Evolutionary conservation across 1,140 invertebrate genomes (phyloP).

Genomic region (Papilio aristodemus): DNA sequence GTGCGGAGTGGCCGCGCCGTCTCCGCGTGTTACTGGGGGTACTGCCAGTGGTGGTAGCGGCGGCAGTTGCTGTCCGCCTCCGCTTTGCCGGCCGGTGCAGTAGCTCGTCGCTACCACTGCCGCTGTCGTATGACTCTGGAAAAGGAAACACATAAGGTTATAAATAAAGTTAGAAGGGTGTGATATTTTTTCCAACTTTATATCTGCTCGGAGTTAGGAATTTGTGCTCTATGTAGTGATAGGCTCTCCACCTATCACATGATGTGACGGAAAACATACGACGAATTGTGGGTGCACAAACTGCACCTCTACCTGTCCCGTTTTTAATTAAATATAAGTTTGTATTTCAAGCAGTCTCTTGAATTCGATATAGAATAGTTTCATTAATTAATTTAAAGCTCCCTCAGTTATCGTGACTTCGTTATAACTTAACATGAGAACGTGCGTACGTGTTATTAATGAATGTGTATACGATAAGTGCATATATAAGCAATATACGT

Average conservation of each 20-base stretch:
- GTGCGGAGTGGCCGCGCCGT: constrained; percentile 84
- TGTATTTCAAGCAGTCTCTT: too few relatives aligned
- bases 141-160: constrained; percentile 16
- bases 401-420: neutral
- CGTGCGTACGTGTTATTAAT: neutral
- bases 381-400: neutral
- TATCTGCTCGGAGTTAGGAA: too few relatives aligned
- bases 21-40: constrained; percentile 65
- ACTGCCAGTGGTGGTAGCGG: constrained; percentile 43
- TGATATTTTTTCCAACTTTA: too few relatives aligned
- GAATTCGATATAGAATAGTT: neutral
- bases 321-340: too few relatives aligned
- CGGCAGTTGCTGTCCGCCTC: constrained; percentile 52
- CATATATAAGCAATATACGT: too few relatives aligned
- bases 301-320: too few relatives aligned
- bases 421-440: neutral
- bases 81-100: constrained; percentile 50
- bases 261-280: too few relatives aligned
- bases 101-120: constrained; percentile 64
- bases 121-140: constrained; percentile 70
- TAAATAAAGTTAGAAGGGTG: neutral
- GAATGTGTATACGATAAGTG: neutral
- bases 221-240: too few relatives aligned
- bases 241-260: too few relatives aligned
- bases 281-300: too few relatives aligned